Percentiles rank a stretch among this genome's conserved stretches.
Evolutionary conservation across 2,113 vertebrate species (phyloP).

Genomic region (Corydoras sp.): DNA sequence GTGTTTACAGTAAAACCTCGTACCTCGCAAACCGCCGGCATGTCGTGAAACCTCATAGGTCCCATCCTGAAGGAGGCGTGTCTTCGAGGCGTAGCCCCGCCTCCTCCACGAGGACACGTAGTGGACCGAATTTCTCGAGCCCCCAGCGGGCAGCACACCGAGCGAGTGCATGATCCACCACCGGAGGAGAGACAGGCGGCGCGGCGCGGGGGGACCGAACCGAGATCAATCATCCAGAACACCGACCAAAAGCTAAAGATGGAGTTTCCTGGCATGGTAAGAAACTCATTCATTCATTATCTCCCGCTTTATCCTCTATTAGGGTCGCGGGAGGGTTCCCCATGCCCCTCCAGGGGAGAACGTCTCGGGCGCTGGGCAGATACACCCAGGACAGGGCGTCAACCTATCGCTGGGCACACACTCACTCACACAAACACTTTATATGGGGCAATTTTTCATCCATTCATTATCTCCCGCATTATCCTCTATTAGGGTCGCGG

Average conservation of each 20-base stretch:
- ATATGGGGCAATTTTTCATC: no score
- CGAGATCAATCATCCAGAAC: neutral
- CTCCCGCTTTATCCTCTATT: no score
- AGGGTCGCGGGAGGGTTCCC: no score
- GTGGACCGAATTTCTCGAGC: neutral
- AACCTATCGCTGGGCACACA: no score
- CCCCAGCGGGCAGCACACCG: neutral
- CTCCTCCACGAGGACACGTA: neutral
- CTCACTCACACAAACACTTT: no score
- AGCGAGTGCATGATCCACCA: constrained; percentile 1
- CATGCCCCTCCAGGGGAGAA: no score
- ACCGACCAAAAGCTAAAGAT: neutral
- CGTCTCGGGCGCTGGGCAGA: no score
- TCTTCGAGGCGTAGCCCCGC: constrained; percentile 1
- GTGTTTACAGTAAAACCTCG: neutral
- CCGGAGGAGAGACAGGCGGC: neutral
- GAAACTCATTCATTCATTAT: neutral
- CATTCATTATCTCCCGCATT: no score
- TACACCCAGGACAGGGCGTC: no score
- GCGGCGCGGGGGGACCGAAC: neutral
- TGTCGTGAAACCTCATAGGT: neutral
- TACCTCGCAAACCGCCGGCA: neutral
- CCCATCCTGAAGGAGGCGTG: neutral
- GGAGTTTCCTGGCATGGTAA: constrained; percentile 12
- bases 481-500: no score